Base-by-base conservation (phyloP, 2,888 invertebrate species). In the Andrena fulva region DNA sequence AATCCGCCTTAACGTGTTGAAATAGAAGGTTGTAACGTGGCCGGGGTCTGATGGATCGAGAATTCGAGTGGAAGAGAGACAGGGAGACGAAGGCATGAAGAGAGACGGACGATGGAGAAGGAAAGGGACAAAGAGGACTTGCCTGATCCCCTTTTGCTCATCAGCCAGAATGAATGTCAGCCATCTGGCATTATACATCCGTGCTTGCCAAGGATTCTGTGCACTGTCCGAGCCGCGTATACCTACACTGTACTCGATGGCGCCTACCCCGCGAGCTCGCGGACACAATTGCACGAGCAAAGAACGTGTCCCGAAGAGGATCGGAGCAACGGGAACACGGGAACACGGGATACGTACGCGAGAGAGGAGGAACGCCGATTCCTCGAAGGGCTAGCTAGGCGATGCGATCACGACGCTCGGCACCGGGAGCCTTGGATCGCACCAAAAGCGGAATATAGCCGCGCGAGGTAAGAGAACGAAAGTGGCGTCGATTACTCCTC, bases 171-270 rank as follows among this genome's bases (percentile, higher is more conserved):
- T 76, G 88, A 84, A 86, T 76, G 86, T 76, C 83, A 76, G 80
- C 80, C 88, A 89, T 89, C 89, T 89, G 88, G 88, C 88, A 86
- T 78, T 73, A 24, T 29, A 67, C 56, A 24, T 31, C 82, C 78
- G 82, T 75, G 80, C 77, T 85, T 85, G 78, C 72, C 64, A 67
- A 20, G 59, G 67, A 7, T 24, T 16, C 50, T 50, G 59, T 33
- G 35, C 62, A 67, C 63, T 62, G 67, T 33, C 63, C 72, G 48
- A 77, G 67, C 71, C 60, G 35, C 63, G 70, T 52, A 50, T 29
- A 62, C 20, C 20, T 20, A 20, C 20, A 20, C 20, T 20, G 20
- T 20, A 20, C 74, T 75, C 78, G 79, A 70, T 86, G 89, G 89
- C 89, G 89, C 89, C 85, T 87, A 70, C 78, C 73, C 86, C 74